These are phyloP conservation scores for Plusia festucae DNA, from an alignment of 2,888 invertebrate genomes.

Conservation along the genomic window DNA sequence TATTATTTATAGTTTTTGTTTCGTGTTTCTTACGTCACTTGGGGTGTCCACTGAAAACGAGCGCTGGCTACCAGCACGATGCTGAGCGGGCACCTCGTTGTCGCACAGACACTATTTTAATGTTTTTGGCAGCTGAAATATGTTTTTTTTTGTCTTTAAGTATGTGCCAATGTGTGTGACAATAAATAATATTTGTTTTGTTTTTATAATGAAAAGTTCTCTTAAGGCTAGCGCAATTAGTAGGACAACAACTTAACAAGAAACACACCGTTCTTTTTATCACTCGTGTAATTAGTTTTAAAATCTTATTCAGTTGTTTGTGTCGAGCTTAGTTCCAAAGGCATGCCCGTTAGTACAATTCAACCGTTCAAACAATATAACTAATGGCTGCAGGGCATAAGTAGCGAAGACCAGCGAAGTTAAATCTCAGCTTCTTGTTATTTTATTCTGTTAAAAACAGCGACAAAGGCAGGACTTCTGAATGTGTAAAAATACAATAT, in stretches of 20 bases:
- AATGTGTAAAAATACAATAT: background rate
- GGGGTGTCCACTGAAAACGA: too few species aligned
- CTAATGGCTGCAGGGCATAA: background rate
- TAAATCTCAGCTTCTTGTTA: background rate
- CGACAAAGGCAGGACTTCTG: background rate
- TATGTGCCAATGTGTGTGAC: too few species aligned
- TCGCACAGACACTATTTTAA: too few species aligned
- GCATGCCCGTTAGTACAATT: background rate
- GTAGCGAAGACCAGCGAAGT: background rate
- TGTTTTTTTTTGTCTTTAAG: too few species aligned
- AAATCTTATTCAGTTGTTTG: slow-evolving; percentile 3
- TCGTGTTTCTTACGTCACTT: too few species aligned
- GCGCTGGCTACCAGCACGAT: too few species aligned
- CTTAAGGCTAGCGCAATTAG: background rate
- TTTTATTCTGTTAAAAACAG: background rate
- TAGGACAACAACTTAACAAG: background rate
- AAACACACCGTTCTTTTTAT: background rate
- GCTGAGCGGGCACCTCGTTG: too few species aligned
- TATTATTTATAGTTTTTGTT: too few species aligned
- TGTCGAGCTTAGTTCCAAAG: background rate
- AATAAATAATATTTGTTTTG: too few species aligned
- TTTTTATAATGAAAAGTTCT: background rate
- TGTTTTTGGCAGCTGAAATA: too few species aligned
- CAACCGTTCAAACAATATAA: background rate
- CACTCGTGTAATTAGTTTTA: slow-evolving; percentile 1